Percentiles rank a stretch among this genome's conserved stretches.
Evolutionary conservation across 2,888 invertebrate species (phyloP).

Genomic region (Gymnosoma rotundatum): DNA sequence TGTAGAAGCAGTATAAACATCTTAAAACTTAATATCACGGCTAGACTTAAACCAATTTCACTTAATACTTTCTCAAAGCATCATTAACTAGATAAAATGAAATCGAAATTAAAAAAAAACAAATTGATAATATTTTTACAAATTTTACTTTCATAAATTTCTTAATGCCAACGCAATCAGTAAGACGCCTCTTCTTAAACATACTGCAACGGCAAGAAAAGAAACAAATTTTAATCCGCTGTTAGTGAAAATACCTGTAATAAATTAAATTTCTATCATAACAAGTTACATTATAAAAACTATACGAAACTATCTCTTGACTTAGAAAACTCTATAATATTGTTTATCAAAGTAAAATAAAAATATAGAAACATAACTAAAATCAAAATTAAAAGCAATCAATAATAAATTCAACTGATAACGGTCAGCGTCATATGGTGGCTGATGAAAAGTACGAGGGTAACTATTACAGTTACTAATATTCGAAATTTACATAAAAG

Average conservation of each 20-base stretch:
- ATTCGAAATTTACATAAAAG: no score
- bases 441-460: slow-evolving; percentile 14
- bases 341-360: slow-evolving; percentile 44
- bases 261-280: slow-evolving; percentile 68
- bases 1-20: no score
- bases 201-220: background rate
- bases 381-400: slow-evolving; percentile 64
- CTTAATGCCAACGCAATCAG: slow-evolving; percentile 40
- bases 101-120: slow-evolving; percentile 43
- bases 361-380: slow-evolving; percentile 5
- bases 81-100: slow-evolving; percentile 3
- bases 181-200: slow-evolving; percentile 8
- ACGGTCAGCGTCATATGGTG: slow-evolving; percentile 56
- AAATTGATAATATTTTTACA: slow-evolving; percentile 17
- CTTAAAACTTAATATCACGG: no score
- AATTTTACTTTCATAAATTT: slow-evolving; percentile 34
- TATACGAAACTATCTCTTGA: slow-evolving; percentile 40
- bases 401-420: slow-evolving; percentile 65
- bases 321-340: slow-evolving; percentile 23
- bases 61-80: background rate
- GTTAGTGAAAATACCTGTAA: slow-evolving; percentile 41
- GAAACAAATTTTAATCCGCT: slow-evolving; percentile 15
- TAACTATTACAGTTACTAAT: background rate
- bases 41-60: slow-evolving; percentile 9
- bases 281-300: slow-evolving; percentile 64